Evolutionary conservation across 2,113 vertebrate species (phyloP).

Genomic region (Malurus melanocephalus): DNA sequence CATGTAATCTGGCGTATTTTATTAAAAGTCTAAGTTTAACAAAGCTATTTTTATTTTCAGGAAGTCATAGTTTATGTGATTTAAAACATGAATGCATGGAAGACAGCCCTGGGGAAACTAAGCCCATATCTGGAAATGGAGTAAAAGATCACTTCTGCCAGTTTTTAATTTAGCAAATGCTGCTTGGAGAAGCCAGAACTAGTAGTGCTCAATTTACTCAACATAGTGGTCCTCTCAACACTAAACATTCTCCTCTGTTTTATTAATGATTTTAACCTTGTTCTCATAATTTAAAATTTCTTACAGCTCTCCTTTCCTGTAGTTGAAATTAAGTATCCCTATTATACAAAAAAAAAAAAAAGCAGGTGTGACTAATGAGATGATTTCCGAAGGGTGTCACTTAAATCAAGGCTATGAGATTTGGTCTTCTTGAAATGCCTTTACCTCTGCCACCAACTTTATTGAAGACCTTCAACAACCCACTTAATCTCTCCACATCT

Average conservation of each 20-base stretch:
- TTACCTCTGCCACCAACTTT: neutral
- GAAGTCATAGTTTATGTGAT: constrained; percentile 20
- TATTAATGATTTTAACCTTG: neutral
- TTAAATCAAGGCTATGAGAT: neutral
- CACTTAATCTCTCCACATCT: neutral
- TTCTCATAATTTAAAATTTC: neutral
- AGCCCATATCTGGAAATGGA: constrained; percentile 44
- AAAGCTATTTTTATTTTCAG: constrained; percentile 56
- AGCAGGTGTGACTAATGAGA: neutral
- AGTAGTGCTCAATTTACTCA: neutral
- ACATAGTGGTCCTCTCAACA: neutral
- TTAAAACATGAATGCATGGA: constrained; percentile 36
- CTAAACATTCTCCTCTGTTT: neutral
- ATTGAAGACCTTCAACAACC: neutral
- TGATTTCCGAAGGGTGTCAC: neutral
- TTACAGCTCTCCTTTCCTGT: neutral
- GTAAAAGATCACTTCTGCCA: neutral
- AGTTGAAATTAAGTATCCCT: neutral
- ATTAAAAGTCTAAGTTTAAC: constrained; percentile 45
- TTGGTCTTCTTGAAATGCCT: neutral
- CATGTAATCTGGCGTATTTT: neutral
- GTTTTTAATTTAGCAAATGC: neutral
- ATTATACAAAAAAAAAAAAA: neutral
- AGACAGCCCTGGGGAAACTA: neutral
- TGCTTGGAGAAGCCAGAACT: constrained; percentile 9